phyloP scores from a whole-genome alignment of 2,797 vertebrate species.

The Pangasius larnaudii region DNA sequence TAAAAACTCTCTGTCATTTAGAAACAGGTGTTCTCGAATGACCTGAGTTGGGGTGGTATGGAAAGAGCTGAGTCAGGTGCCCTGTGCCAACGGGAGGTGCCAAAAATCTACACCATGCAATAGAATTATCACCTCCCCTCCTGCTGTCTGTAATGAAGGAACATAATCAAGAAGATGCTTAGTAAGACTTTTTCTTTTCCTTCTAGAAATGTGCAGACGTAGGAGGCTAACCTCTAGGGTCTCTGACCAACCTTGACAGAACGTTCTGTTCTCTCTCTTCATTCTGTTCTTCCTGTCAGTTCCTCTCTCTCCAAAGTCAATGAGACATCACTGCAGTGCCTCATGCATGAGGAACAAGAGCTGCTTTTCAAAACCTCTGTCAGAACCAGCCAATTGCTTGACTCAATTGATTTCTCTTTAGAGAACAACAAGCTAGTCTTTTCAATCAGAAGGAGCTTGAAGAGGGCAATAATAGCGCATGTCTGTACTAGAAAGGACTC shows the following conservation, averaged over 20 bases:
- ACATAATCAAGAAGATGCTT: constrained; percentile 52
- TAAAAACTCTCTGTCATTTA: constrained; percentile 39
- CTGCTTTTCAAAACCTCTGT: constrained; percentile 38
- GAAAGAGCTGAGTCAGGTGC: constrained; percentile 56
- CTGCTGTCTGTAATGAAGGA: constrained; percentile 58
- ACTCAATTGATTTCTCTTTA: constrained; percentile 35
- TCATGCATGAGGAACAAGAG: constrained; percentile 31
- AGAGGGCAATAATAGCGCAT: constrained; percentile 12
- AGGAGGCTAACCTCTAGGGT: constrained; percentile 23
- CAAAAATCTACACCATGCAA: constrained; percentile 39
- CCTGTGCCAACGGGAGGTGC: constrained; percentile 36
- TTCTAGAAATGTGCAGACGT: constrained; percentile 33
- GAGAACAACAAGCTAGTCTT: constrained; percentile 24
- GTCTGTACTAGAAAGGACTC: constrained; percentile 36
- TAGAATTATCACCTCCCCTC: constrained; percentile 51
- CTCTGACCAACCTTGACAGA: constrained; percentile 42
- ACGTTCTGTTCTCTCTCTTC: constrained; percentile 30
- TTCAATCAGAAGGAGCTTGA: constrained; percentile 22
- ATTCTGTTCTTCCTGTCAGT: constrained; percentile 50
- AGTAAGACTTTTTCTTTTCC: constrained; percentile 34
- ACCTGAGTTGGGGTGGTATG: constrained; percentile 41
- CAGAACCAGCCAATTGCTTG: constrained; percentile 29
- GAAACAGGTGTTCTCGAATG: constrained; percentile 55
- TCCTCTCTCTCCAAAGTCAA: constrained; percentile 27
- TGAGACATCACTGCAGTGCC: constrained; percentile 29